Conservation (phyloP, 2,888 invertebrate species). For the Cyclophora punctaria region DNA sequence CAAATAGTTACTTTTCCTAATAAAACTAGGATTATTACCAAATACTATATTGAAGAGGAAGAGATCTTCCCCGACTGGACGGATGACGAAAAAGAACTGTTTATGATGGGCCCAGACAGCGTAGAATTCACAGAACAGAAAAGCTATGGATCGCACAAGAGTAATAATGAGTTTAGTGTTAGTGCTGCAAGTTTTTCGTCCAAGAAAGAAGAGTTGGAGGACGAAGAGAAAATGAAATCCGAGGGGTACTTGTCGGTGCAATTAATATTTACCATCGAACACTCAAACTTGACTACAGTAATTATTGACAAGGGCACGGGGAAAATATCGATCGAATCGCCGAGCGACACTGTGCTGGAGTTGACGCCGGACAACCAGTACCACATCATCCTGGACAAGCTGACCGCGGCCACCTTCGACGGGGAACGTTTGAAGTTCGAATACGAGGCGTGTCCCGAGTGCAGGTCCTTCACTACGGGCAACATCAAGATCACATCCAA, state of each 20-base stretch:
- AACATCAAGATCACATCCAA: conserved; percentile 39
- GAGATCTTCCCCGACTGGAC: conserved; percentile 63
- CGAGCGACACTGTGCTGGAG: conserved; percentile 41
- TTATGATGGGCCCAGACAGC: conserved; percentile 31
- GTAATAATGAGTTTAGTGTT: conserved; percentile 17
- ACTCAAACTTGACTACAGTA: conserved; percentile 70
- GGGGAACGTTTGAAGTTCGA: conserved; percentile 43
- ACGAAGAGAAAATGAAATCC: conserved; percentile 22
- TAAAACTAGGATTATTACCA: conserved; percentile 54
- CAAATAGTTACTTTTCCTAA: conserved; percentile 55
- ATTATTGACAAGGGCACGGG: conserved; percentile 49
- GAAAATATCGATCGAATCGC: conserved; percentile 47
- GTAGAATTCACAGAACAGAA: conserved; percentile 27
- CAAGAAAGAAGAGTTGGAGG: conserved; percentile 28
- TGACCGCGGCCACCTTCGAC: conserved; percentile 49
- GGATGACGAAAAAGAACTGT: conserved; percentile 44
- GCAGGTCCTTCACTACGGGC: conserved; percentile 42
- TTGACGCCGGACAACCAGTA: conserved; percentile 41
- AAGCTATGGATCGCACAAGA: conserved; percentile 37
- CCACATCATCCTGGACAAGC: conserved; percentile 41
- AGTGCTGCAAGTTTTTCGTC: conserved; percentile 25
- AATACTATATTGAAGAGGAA: conserved; percentile 42
- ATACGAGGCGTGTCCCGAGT: conserved; percentile 48
- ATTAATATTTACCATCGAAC: conserved; percentile 55
- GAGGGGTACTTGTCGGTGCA: conserved; percentile 59